A percentile compares a stretch with the other conserved stretches of the same genome.
phyloP scores from a whole-genome alignment of 2,113 vertebrate genomes.

The Leucopternis melanops region DNA sequence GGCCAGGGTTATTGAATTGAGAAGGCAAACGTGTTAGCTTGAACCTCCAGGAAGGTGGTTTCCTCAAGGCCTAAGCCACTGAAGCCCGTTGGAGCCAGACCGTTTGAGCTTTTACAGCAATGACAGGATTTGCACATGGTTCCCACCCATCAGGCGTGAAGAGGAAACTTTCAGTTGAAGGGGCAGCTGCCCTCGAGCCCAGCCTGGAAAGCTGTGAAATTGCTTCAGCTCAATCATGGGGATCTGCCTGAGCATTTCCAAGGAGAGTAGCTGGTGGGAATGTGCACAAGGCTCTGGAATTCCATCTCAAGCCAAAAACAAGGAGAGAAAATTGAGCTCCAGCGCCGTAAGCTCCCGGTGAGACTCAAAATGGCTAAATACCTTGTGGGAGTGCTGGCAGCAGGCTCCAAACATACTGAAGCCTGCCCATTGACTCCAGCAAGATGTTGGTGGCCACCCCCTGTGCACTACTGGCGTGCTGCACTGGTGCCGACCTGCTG shows the following conservation, averaged over 20 bases:
- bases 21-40: background rate
- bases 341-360: background rate
- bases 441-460: background rate
- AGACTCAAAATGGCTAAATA: background rate
- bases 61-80: background rate
- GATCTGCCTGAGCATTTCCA: background rate
- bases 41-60: background rate
- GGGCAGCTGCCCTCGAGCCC: background rate
- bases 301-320: background rate
- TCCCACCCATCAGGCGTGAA: background rate
- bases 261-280: background rate
- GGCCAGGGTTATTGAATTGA: background rate
- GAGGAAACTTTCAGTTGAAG: background rate
- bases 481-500: background rate
- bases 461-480: background rate
- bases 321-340: background rate
- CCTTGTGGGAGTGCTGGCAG: background rate
- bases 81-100: background rate
- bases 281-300: background rate
- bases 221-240: background rate
- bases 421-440: background rate
- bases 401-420: background rate
- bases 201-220: background rate
- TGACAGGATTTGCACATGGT: background rate
- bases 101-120: background rate